Percentiles rank a stretch among this genome's conserved stretches.
These are phyloP conservation scores for Orbicella faveolata DNA, from an alignment of 64 coral and sea anemone species.

Conservation along the genomic window DNA sequence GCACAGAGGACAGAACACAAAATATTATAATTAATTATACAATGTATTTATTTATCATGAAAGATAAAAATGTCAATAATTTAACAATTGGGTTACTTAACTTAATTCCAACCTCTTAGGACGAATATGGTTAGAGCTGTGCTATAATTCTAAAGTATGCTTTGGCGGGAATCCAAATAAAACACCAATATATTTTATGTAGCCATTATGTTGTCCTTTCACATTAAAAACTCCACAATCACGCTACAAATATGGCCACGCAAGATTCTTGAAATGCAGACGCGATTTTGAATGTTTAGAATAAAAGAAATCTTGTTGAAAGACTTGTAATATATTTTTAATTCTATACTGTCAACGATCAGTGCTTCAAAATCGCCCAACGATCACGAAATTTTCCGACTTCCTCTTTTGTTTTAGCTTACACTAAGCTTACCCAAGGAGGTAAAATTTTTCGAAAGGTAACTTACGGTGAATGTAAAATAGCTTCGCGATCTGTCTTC, in stretches of 20 bases:
- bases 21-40: no score
- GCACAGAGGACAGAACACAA: no score
- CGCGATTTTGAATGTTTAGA: neutral
- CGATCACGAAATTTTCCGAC: neutral
- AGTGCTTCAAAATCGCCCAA: neutral
- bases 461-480: neutral
- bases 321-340: neutral
- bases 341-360: neutral
- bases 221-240: neutral
- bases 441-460: neutral
- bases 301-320: neutral
- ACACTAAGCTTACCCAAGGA: neutral
- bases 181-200: slow-evolving; percentile 5
- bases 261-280: neutral
- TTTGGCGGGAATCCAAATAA: slow-evolving; percentile 36
- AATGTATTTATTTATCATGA: neutral
- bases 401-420: slow-evolving; percentile 7
- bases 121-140: neutral
- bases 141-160: neutral
- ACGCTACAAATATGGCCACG: neutral
- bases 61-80: neutral
- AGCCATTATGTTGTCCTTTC: neutral
- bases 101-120: neutral
- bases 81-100: neutral
- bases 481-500: neutral